Evolutionary conservation across 1,140 invertebrate species (phyloP).

Genomic region (Cydia amplana): DNA sequence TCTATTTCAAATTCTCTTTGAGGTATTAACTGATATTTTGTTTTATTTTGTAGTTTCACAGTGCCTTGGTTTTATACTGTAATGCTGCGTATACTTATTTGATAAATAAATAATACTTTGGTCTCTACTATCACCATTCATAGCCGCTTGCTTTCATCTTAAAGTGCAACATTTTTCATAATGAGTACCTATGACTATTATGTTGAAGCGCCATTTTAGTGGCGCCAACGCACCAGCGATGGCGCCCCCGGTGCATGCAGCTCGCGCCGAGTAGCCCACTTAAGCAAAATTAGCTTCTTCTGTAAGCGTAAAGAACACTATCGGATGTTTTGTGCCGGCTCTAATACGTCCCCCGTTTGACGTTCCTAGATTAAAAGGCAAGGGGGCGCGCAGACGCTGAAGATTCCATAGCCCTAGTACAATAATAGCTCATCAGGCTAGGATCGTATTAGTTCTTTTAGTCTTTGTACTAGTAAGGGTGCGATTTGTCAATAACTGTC

Average conservation of each 20-base stretch:
- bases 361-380: constrained; percentile 60
- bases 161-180: too few species aligned
- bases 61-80: too few species aligned
- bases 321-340: constrained; percentile 70
- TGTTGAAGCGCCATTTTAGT: constrained; percentile 57
- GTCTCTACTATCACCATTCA: too few species aligned
- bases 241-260: constrained; percentile 54
- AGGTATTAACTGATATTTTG: too few species aligned
- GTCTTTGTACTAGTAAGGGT: background rate
- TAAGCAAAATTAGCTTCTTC: constrained; percentile 79
- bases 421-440: constrained; percentile 1
- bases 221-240: constrained; percentile 49
- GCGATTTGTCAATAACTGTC: constrained; percentile 29
- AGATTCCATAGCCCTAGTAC: constrained; percentile 39
- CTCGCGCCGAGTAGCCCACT: constrained; percentile 70
- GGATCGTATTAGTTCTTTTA: background rate
- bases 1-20: too few species aligned
- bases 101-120: too few species aligned
- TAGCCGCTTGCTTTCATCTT: too few species aligned
- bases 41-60: too few species aligned
- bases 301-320: constrained; percentile 75
- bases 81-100: too few species aligned
- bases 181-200: background rate
- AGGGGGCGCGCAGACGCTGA: constrained; percentile 50
- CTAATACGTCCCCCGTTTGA: constrained; percentile 69